Base-by-base conservation (phyloP, 2,888 invertebrate genomes). In the Phortica magna region DNA sequence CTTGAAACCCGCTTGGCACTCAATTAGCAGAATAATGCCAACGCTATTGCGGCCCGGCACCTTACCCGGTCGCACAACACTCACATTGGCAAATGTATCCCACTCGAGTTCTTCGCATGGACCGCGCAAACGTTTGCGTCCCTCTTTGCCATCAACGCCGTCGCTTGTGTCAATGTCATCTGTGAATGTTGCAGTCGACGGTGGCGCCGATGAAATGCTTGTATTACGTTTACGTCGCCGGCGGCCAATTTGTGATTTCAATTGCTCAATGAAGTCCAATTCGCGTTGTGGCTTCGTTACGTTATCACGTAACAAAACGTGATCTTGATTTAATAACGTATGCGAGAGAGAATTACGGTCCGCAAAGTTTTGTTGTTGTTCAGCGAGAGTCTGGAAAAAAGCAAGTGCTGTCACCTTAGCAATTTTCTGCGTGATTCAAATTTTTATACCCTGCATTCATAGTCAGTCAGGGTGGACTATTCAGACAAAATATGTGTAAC, bases 1-100 rank as follows among this genome's bases (percentile, higher is more conserved):
- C 12, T 94, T 95, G 85, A 96, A 96, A 4, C 96, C 96, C 81
- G 95, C 95, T 0, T 95, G 95, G 89, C 97, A 97, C 0, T 95
- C 95, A 55, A 96, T 94, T 83, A 95, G 93, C 0, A 97, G 94
- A 68, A 96, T 94, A 0, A 96, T 95, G 0, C 97, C 97, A 72
- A 95, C 94, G 80, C 96, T 95, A 89, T 94, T 96, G 7, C 95
- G 94, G 14, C 94, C 94, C 76, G 95, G 94, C 85, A 95, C 95
- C 55, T 95, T 93, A 22, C 96, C 96, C 76, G 93, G 93, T 82
- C 95, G 95, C 1, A 96, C 93, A 61, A 96, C 93, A 80, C 95
- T 95, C 14, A 96, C 93, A 80, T 91, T 91, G 31, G 88, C 87
- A 79, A 91, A 88, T 9, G 88, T 87, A 59, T 91, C 90, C 89